Percentiles rank a stretch among this genome's conserved stretches.
Evolutionary conservation across 2,797 vertebrate genomes (phyloP).

Genomic region (Sebastes minor): DNA sequence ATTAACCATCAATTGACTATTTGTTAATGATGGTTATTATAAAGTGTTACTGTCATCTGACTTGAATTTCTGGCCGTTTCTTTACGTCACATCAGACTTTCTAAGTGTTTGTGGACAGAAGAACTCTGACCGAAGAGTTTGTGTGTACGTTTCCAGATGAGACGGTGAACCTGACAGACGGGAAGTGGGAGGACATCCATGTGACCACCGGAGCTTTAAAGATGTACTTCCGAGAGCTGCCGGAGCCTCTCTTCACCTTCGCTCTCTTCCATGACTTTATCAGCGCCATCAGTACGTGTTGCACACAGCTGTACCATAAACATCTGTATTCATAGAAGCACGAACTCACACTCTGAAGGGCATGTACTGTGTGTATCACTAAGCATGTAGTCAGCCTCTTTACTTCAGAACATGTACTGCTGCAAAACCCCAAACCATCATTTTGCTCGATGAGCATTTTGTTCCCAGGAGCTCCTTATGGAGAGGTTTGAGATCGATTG

Average conservation of each 20-base stretch:
- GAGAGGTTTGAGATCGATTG: neutral
- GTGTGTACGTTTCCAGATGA: constrained; percentile 84
- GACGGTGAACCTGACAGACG: constrained; percentile 90
- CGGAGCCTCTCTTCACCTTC: constrained; percentile 95
- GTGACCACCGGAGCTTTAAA: constrained; percentile 96
- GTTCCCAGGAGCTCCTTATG: neutral
- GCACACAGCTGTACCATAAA: neutral
- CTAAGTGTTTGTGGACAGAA: rapidly evolving
- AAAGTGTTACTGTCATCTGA: too few relatives aligned
- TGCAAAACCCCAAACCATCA: neutral
- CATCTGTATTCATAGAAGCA: too few relatives aligned
- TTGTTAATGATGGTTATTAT: too few relatives aligned
- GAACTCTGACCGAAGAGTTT: neutral
- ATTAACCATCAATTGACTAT: too few relatives aligned
- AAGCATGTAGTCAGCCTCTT: neutral
- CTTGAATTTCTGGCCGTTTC: neutral
- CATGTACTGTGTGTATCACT: neutral
- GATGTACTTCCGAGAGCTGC: constrained; percentile 98
- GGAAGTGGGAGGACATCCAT: constrained; percentile 98
- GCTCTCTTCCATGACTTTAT: constrained; percentile 93
- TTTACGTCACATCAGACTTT: neutral
- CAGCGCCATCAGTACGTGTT: constrained; percentile 88
- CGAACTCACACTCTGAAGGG: neutral
- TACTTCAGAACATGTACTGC: neutral
- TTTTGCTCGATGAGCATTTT: neutral